Evolutionary conservation across 2,797 vertebrate genomes (phyloP).

Genomic region (Pempheris klunzingeri): DNA sequence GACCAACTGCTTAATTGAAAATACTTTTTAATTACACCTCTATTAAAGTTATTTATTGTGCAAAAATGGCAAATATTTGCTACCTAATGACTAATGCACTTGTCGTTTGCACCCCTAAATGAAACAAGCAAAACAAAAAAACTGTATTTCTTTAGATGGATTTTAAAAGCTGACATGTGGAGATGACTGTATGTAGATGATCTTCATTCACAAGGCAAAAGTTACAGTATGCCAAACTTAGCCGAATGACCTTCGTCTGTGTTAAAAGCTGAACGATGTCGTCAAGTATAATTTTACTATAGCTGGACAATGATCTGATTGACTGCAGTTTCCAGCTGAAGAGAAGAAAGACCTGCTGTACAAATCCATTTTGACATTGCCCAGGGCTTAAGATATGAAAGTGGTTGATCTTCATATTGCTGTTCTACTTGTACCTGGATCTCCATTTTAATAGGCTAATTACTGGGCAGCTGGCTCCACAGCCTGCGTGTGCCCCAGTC

Average conservation of each 20-base stretch:
- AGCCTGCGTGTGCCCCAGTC: conserved; percentile 46
- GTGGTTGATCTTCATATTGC: conserved; percentile 77
- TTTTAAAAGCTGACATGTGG: conserved; percentile 9
- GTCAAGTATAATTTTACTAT: conserved; percentile 1
- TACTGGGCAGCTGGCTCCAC: conserved; percentile 63
- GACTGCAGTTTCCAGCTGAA: conserved; percentile 15
- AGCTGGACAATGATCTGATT: conserved; percentile 25
- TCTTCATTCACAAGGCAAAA: not conserved
- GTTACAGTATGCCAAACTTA: not conserved
- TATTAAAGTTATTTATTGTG: not conserved
- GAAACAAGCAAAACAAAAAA: not conserved
- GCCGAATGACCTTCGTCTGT: not conserved
- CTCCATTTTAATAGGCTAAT: conserved; percentile 86
- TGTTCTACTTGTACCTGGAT: conserved; percentile 79
- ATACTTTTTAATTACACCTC: not conserved
- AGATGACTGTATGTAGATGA: not conserved
- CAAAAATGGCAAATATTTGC: not conserved
- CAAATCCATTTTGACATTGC: conserved; percentile 72
- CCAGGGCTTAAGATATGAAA: conserved; percentile 77
- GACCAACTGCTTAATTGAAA: not conserved
- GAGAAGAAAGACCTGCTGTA: conserved; percentile 28
- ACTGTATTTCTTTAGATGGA: not conserved
- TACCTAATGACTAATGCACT: not conserved
- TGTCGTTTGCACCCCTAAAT: not conserved
- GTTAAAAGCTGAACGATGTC: not conserved